Evolutionary conservation across 2,888 invertebrate genomes (phyloP).

Genomic region (Drosophila multiciliata): DNA sequence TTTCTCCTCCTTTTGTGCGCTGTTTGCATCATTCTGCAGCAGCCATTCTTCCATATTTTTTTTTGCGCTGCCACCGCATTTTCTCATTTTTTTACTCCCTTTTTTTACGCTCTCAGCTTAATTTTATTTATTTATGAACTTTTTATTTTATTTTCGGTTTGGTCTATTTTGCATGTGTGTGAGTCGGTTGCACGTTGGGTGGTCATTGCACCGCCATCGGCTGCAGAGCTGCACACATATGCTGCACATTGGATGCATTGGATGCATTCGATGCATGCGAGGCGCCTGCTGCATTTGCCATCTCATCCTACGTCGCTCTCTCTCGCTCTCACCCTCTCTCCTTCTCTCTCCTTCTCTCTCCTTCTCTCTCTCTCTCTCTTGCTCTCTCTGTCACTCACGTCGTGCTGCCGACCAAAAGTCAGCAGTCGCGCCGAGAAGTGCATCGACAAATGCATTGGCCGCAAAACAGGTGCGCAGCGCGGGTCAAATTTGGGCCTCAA

Average conservation of each 20-base stretch:
- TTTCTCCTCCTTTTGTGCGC: constrained; percentile 58
- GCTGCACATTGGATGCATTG: constrained; percentile 34
- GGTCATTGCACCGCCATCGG: constrained; percentile 28
- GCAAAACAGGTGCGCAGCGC: constrained; percentile 47
- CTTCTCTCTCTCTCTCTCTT: too few species aligned
- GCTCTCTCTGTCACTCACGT: constrained; percentile 21
- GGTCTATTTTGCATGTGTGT: constrained; percentile 46
- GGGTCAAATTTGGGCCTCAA: constrained; percentile 1
- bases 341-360: too few species aligned
- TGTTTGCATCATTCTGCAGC: constrained; percentile 28
- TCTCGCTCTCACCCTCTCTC: too few species aligned
- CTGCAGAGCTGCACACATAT: constrained; percentile 31
- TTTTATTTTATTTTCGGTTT: constrained; percentile 67
- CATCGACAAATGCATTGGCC: constrained; percentile 52
- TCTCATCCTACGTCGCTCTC: constrained; percentile 49
- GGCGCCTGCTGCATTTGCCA: constrained; percentile 40
- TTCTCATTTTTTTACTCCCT: constrained; percentile 36
- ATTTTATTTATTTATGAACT: constrained; percentile 78
- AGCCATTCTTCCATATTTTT: constrained; percentile 37
- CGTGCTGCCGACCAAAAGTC: constrained; percentile 34
- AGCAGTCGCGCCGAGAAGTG: constrained; percentile 40
- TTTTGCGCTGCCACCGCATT: constrained; percentile 33
- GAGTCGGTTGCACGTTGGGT: constrained; percentile 27
- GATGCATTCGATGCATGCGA: constrained; percentile 33
- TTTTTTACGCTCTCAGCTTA: constrained; percentile 67